Conservation (phyloP, 1,140 invertebrate species). For the Calephelis nemesis region DNA sequence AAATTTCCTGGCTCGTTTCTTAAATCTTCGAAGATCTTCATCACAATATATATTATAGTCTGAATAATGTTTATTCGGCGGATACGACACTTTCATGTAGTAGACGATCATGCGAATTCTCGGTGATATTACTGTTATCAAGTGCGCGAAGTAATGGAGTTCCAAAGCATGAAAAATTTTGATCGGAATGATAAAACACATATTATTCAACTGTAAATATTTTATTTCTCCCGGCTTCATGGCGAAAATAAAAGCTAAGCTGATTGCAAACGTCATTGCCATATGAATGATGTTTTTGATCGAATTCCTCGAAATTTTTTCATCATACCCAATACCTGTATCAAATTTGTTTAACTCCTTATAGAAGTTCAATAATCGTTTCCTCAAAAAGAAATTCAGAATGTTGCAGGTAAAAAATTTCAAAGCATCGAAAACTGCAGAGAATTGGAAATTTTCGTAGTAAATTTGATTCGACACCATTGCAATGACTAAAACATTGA, state of each 20-base stretch:
- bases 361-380: slow-evolving; percentile 11
- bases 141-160: slow-evolving; percentile 40
- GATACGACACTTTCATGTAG: slow-evolving; percentile 38
- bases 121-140: slow-evolving; percentile 41
- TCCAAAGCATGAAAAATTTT: slow-evolving; percentile 36
- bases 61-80: slow-evolving; percentile 20
- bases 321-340: neutral
- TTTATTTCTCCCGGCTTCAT: neutral
- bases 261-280: neutral
- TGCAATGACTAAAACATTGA: neutral
- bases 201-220: neutral
- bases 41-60: slow-evolving; percentile 6
- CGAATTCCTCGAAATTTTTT: neutral
- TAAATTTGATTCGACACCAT: neutral
- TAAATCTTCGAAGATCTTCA: neutral
- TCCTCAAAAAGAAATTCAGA: neutral
- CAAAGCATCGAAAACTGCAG: neutral
- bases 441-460: neutral
- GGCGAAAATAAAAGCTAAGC: neutral
- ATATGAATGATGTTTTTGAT: slow-evolving; percentile 2
- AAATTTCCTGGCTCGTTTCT: slow-evolving; percentile 15
- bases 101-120: slow-evolving; percentile 40
- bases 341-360: slow-evolving; percentile 14
- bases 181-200: slow-evolving; percentile 24
- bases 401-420: neutral